phyloP scores from a whole-genome alignment of 2,113 vertebrate genomes.

The Sinosuthora webbiana region DNA sequence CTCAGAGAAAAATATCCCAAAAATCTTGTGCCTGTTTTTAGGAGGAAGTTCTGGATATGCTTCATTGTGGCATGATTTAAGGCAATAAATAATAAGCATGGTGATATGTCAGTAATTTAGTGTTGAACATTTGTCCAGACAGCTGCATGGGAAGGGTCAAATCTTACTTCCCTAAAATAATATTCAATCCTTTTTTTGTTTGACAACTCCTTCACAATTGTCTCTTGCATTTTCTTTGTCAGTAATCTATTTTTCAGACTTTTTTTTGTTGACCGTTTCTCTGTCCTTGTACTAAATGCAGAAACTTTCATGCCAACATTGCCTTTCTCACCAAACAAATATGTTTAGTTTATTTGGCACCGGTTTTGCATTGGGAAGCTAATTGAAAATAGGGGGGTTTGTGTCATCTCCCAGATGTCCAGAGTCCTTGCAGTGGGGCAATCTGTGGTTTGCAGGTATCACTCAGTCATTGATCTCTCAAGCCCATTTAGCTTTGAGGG shows the following conservation, averaged over 20 bases:
- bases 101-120: background rate
- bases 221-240: background rate
- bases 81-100: background rate
- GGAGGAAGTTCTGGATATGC: background rate
- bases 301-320: background rate
- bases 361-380: background rate
- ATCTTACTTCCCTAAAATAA: background rate
- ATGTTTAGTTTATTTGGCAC: background rate
- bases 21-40: background rate
- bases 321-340: background rate
- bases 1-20: background rate
- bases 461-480: background rate
- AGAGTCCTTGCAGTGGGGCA: background rate
- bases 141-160: background rate
- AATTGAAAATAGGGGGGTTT: background rate
- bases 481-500: background rate
- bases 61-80: background rate
- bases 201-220: background rate
- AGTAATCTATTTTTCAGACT: background rate
- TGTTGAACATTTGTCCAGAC: background rate
- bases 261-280: background rate
- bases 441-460: accelerated
- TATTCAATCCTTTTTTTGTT: background rate
- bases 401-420: background rate
- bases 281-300: background rate